phyloP scores from a whole-genome alignment of 2,113 vertebrate species.

The Cettia cetti region DNA sequence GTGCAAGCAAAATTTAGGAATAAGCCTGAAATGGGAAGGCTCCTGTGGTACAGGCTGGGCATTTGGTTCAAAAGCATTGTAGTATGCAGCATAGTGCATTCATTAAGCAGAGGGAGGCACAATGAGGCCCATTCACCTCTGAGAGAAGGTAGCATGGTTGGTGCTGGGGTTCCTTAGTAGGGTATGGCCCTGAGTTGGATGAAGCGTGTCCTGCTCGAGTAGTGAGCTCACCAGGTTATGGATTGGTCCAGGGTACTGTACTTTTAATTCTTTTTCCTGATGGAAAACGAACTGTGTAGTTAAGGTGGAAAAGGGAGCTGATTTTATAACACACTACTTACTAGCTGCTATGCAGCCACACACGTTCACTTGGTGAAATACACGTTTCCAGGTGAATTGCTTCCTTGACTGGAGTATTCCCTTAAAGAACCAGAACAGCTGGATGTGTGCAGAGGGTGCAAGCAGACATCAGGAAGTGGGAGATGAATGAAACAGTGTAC shows the following conservation, averaged over 20 bases:
- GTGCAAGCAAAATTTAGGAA: constrained; percentile 23
- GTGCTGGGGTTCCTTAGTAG: background rate
- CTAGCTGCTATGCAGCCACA: constrained; percentile 64
- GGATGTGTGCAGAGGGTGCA: background rate
- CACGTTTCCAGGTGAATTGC: background rate
- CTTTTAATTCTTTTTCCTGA: background rate
- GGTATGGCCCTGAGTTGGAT: background rate
- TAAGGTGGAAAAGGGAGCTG: constrained; percentile 7
- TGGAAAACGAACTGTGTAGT: background rate
- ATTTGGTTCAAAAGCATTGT: constrained; percentile 18
- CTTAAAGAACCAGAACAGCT: background rate
- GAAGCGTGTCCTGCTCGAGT: background rate
- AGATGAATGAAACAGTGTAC: constrained; percentile 9
- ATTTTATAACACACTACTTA: background rate
- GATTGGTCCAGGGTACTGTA: constrained; percentile 59
- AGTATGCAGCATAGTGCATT: background rate
- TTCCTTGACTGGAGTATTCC: constrained; percentile 4
- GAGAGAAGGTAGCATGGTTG: background rate
- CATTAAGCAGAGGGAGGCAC: background rate
- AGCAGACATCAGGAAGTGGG: background rate
- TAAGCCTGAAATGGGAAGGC: constrained; percentile 10
- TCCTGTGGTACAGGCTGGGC: constrained; percentile 16
- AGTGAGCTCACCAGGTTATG: background rate
- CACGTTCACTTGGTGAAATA: background rate
- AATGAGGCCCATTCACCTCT: background rate